Base-by-base conservation (phyloP, 2,797 vertebrate genomes). In the Avahi laniger region DNA sequence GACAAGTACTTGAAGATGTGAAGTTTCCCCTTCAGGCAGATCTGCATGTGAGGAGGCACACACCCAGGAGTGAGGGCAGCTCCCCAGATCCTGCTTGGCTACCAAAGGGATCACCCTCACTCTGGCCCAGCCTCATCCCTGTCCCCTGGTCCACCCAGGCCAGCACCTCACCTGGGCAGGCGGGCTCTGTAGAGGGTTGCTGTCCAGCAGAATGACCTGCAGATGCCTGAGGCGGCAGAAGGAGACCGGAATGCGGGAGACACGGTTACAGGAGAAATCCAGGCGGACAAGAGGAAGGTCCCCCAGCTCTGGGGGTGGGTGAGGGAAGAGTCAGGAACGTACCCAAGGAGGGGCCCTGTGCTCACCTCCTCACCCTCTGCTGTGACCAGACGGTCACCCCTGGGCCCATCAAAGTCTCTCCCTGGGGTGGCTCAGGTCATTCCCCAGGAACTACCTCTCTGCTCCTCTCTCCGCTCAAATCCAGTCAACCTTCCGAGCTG, bases 1-100 rank as follows among this genome's bases (percentile, higher is more conserved):
- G 99, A 99, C 94, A 99, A 99, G 97, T 99, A 99, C 98, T 99
- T 99, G 96, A 99, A 99, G 98, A 99, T 99, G 97, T 99, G 99
- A 91, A 99, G 98, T 96, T 99, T 99, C 91, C 99, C 99, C 97
- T 99, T 99, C 96, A 99, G 98, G 98, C 99, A 99, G 96, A 99
- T 98, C 98, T 99, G 85, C 2, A 41, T 33, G 11, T 9, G 18
- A 76, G 43, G 35, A 17, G 8, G 57, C 0, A 35, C 8, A 35
- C 0, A 4, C 4, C 7, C 22, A 46, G n/a, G 7, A 65, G 72
- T 75, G 33, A 91, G 24, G n/a, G 35, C 41, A 67, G 33, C 61
- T 83, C 80, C 67, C 46, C 7, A 11, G 61, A 70, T 86, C 67
- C 78, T 76, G 6, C n/a, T 24, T 50, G 22, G 57, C 65, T 91